Conservation (phyloP, 2,113 vertebrate species). For the Menura novaehollandiae region DNA sequence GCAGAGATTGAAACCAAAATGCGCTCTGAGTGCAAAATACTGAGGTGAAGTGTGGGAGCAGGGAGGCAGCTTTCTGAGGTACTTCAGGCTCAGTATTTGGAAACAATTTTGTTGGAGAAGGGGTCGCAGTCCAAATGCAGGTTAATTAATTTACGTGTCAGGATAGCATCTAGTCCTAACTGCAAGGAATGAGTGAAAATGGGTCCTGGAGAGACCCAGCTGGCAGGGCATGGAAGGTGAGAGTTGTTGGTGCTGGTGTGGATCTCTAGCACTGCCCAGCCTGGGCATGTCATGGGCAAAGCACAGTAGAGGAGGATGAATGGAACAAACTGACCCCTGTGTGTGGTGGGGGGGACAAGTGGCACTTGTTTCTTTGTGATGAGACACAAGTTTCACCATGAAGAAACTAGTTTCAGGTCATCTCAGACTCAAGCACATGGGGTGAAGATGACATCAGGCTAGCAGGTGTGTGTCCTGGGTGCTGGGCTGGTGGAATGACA, state of each 20-base stretch:
- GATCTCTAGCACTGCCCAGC: background rate
- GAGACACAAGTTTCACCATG: background rate
- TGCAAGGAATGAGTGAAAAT: background rate
- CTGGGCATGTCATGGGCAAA: fast-evolving
- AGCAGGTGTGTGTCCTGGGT: background rate
- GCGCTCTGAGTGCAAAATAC: background rate
- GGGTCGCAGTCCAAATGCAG: background rate
- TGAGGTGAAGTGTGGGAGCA: background rate
- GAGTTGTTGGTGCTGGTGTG: background rate
- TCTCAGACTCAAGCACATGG: fast-evolving
- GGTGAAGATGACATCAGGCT: background rate
- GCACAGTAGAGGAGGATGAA: background rate
- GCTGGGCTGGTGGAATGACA: background rate
- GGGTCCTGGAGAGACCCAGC: background rate
- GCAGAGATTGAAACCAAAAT: background rate
- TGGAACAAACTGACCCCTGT: background rate
- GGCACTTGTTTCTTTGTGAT: background rate
- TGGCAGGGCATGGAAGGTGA: background rate
- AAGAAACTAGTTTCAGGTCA: background rate
- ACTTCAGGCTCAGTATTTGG: background rate
- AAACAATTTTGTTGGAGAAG: background rate
- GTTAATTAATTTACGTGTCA: background rate
- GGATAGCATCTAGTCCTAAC: background rate
- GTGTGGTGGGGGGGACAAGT: fast-evolving
- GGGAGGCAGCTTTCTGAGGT: background rate